Evolutionary conservation across 2,113 vertebrate species (phyloP), one percentile per base, ranked within the genome.

Genomic region (Rhinogobius similis): DNA sequence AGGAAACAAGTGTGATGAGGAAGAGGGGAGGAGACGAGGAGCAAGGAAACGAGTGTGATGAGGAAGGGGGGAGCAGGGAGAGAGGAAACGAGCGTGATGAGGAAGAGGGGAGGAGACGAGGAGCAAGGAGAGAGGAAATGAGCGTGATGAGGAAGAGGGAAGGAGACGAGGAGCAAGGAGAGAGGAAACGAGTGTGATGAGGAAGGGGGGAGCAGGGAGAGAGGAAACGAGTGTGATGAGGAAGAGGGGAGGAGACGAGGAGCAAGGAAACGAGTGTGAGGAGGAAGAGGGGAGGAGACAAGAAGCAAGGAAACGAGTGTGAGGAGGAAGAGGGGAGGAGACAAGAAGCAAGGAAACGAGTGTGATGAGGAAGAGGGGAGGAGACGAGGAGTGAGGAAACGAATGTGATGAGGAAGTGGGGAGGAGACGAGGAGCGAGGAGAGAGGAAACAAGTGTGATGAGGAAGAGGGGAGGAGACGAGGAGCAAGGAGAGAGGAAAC

Each of bases 51-150:
- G 78, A 80, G 32, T n/a, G n/a, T n/a, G 5, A 8, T n/a, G n/a
- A 36, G 78, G 65, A 65, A 82, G 41, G 73, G 46, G 72, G 71
- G 67, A 76, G 46, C 32, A 36, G 8, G 71, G n/a, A 0, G n/a
- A 46, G 68, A 52, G 16, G 6, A 3, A 18, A 10, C 8, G 44
- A 18, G 44, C 5, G 44, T 48, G 18, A 48, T 14, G 8, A 20
- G 2, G 23, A 26, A 62, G 39, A 41, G 10, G 12, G 39, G 11
- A 41, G 73, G 68, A 79, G 78, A 65, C 32, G 9, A 36, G 32
- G 83, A 82, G 9, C 76, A 78, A 77, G 64, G 38, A 65, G 79
- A 71, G 78, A 80, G 32, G 5, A 8, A 36, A n/a, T n/a, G n/a
- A n/a, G n/a, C n/a, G n/a, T n/a, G n/a, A n/a, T n/a, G n/a, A n/a